Conservation (phyloP, 2,888 invertebrate species). For the Spodoptera picta region DNA sequence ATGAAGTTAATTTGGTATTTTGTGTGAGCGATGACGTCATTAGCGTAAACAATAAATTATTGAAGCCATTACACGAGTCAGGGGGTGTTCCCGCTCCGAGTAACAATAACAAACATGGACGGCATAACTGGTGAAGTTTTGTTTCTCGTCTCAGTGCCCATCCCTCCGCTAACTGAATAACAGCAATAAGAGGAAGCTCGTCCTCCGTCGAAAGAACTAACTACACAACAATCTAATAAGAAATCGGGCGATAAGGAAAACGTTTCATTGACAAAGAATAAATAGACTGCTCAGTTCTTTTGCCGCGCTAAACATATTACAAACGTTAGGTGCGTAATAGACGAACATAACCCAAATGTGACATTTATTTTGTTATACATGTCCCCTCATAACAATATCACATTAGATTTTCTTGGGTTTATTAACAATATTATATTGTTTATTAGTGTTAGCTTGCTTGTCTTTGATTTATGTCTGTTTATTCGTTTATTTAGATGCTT, state of each 20-base stretch:
- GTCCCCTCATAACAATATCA: conserved; percentile 23
- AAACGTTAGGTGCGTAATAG: conserved; percentile 56
- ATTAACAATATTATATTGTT: conserved; percentile 27
- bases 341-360: conserved; percentile 46
- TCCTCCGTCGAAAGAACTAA: conserved; percentile 69
- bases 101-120: conserved; percentile 71
- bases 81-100: conserved; percentile 28
- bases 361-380: conserved; percentile 36
- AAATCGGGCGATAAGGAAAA: conserved; percentile 82
- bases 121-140: conserved; percentile 79
- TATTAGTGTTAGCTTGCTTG: conserved; percentile 14
- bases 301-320: conserved; percentile 69
- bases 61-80: conserved; percentile 45
- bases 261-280: conserved; percentile 83
- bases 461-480: conserved; percentile 22
- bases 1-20: conserved; percentile 52
- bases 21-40: conserved; percentile 54
- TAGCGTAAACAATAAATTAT: conserved; percentile 56
- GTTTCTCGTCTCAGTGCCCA: conserved; percentile 76
- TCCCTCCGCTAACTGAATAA: conserved; percentile 82
- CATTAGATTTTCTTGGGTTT: conserved; percentile 34
- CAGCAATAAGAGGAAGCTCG: conserved; percentile 74
- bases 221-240: conserved; percentile 82
- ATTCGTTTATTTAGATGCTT: background rate
- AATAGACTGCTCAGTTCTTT: conserved; percentile 73